These are phyloP conservation scores for Genyomyrus donnyi DNA, from an alignment of 2,113 vertebrate genomes.

Conservation along the genomic window DNA sequence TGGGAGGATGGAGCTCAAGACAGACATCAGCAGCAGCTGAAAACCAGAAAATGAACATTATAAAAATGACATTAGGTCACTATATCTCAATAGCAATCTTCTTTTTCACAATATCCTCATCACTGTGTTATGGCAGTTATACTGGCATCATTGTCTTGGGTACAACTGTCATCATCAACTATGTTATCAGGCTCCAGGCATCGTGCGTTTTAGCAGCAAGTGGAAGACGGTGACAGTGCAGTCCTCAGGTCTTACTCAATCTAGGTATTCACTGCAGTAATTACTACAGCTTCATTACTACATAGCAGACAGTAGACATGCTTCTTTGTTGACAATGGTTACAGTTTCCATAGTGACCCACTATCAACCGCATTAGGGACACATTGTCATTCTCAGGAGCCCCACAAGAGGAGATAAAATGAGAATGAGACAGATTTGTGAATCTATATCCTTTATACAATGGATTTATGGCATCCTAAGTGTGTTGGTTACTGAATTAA, in stretches of 20 bases:
- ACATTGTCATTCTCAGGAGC: neutral
- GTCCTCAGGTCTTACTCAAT: neutral
- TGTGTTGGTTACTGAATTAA: neutral
- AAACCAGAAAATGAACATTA: neutral
- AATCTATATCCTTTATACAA: neutral
- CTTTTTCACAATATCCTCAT: neutral
- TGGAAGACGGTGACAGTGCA: neutral
- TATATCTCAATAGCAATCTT: neutral
- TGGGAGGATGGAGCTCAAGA: neutral
- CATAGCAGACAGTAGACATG: neutral
- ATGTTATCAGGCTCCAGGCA: neutral
- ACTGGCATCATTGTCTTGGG: neutral
- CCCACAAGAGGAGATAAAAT: neutral
- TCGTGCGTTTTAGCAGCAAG: neutral
- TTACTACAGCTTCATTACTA: neutral
- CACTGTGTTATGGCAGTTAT: neutral
- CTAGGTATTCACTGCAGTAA: neutral
- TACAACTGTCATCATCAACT: neutral
- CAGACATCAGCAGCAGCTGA: neutral
- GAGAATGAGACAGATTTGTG: neutral
- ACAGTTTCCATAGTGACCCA: neutral
- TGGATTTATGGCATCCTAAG: neutral
- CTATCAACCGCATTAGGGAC: constrained; percentile 6
- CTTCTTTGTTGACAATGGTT: neutral
- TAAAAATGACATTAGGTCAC: neutral